Evolutionary conservation across 1,140 invertebrate species (phyloP).

Genomic region (Leptinotarsa undecemlineata): DNA sequence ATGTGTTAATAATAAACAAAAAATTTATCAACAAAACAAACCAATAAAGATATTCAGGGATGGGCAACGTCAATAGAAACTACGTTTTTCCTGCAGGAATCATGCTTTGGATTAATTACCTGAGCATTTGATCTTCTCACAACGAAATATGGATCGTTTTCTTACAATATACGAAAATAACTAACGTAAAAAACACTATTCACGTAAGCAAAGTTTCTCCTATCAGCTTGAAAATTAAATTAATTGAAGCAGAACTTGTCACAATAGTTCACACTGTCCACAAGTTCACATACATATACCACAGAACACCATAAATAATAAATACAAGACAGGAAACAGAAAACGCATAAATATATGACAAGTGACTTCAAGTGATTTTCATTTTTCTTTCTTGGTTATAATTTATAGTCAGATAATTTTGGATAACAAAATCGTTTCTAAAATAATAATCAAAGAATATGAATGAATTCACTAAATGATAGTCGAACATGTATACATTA

Average conservation of each 20-base stretch:
- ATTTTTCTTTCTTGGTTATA: too few relatives aligned
- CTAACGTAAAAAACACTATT: not conserved
- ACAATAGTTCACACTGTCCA: too few relatives aligned
- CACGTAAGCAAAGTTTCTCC: not conserved
- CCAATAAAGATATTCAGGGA: slow-evolving; percentile 2
- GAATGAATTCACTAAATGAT: too few relatives aligned
- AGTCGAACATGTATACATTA: too few relatives aligned
- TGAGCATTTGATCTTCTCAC: not conserved
- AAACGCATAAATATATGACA: too few relatives aligned
- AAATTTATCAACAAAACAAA: slow-evolving; percentile 1
- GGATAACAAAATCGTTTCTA: too few relatives aligned
- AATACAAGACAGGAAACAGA: too few relatives aligned
- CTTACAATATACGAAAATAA: not conserved
- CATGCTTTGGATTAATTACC: not conserved
- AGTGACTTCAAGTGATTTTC: too few relatives aligned
- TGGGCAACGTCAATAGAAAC: not conserved
- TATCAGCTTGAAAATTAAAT: not conserved
- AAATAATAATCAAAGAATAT: too few relatives aligned
- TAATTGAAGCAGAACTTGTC: not conserved
- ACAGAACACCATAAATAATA: too few relatives aligned
- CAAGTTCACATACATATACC: too few relatives aligned
- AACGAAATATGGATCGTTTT: not conserved
- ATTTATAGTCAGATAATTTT: too few relatives aligned
- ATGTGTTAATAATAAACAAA: not conserved
- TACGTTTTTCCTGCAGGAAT: not conserved